These are phyloP conservation scores for Hirtodrosophila duncani DNA, from an alignment of 2,888 invertebrate genomes.

Conservation along the genomic window DNA sequence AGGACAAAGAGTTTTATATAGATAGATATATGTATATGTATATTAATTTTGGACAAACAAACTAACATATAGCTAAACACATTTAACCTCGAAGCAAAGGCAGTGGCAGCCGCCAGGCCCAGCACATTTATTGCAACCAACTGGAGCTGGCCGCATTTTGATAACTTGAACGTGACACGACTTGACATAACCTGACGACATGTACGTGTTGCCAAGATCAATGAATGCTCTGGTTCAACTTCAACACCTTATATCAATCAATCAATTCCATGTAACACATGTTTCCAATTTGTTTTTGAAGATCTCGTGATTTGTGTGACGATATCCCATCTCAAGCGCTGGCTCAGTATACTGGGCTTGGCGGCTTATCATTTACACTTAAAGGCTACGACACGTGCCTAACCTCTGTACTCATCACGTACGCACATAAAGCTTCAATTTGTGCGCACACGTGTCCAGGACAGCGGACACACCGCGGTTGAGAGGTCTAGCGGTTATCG, in stretches of 20 bases:
- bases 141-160: no score
- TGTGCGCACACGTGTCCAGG: constrained; percentile 69
- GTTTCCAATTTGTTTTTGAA: no score
- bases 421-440: constrained; percentile 72
- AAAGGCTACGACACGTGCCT: constrained; percentile 73
- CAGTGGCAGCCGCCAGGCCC: background rate
- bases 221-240: no score
- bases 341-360: constrained; percentile 21
- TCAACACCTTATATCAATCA: no score
- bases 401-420: constrained; percentile 35
- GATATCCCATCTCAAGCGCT: constrained; percentile 6
- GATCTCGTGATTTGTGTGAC: no score
- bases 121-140: background rate
- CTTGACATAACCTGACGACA: no score
- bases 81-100: constrained; percentile 27
- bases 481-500: background rate
- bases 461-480: constrained; percentile 37
- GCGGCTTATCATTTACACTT: constrained; percentile 73
- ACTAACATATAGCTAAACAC: constrained; percentile 25
- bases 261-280: no score
- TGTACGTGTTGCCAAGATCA: no score
- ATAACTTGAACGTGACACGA: no score
- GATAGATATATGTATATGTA: background rate
- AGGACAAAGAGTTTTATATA: no score
- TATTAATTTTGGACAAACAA: constrained; percentile 18